Evolutionary conservation across 2,113 vertebrate genomes (phyloP).

Genomic region (Machaerirhynchus nigripectus): DNA sequence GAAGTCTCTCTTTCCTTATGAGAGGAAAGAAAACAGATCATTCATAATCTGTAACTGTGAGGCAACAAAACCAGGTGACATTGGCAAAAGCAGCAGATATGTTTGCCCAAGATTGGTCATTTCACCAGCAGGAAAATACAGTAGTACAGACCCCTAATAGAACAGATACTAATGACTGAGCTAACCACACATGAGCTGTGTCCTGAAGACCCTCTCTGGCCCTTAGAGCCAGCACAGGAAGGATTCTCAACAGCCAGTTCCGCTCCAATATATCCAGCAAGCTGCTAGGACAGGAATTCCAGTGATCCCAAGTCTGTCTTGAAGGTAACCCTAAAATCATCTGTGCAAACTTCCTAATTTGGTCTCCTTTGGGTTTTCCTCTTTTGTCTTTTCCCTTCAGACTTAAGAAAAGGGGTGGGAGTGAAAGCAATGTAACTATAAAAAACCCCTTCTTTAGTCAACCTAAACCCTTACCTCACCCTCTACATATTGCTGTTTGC

Average conservation of each 20-base stretch:
- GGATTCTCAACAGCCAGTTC: not conserved
- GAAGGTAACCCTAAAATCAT: not conserved
- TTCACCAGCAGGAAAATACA: not conserved
- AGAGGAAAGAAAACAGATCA: not conserved
- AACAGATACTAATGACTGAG: not conserved
- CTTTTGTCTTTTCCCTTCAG: not conserved
- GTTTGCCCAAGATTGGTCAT: not conserved
- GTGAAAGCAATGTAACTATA: not conserved
- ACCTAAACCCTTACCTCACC: not conserved
- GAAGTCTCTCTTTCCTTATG: not conserved
- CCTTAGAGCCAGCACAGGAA: not conserved
- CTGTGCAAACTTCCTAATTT: not conserved
- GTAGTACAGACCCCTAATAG: not conserved
- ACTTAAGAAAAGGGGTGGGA: not conserved
- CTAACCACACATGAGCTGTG: not conserved
- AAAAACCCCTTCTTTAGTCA: not conserved
- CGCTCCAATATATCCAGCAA: not conserved
- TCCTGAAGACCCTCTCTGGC: not conserved
- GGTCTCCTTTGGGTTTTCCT: not conserved
- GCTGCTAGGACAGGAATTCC: not conserved
- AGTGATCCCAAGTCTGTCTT: not conserved
- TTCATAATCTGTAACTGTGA: not conserved
- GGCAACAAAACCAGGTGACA: not conserved
- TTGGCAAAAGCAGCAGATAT: not conserved
- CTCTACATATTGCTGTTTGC: not conserved